Conservation (phyloP, 2,888 invertebrate genomes). For the Spodoptera picta region DNA sequence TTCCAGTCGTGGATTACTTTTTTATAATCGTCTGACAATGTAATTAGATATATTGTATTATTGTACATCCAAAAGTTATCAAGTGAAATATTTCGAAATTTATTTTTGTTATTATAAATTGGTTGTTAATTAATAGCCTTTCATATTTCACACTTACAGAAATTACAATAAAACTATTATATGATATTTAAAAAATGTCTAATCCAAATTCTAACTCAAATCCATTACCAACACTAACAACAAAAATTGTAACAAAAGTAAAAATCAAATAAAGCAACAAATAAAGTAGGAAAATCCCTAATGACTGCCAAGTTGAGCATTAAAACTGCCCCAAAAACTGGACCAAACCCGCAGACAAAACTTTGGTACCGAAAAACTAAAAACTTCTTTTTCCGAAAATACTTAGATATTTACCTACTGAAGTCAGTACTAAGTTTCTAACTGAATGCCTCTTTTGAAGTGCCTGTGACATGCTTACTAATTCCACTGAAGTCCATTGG, state of each 20-base stretch:
- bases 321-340: constrained; percentile 15
- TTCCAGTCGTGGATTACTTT: too few species aligned
- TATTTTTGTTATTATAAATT: too few species aligned
- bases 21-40: too few species aligned
- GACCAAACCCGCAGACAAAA: constrained; percentile 19
- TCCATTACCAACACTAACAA: constrained; percentile 8
- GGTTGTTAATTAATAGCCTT: too few species aligned
- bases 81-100: too few species aligned
- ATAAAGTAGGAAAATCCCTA: constrained; percentile 22
- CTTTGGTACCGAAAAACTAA: constrained; percentile 29
- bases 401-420: constrained; percentile 45
- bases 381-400: constrained; percentile 48
- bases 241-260: constrained; percentile 22
- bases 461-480: constrained; percentile 55
- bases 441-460: constrained; percentile 47
- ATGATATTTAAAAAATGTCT: too few species aligned
- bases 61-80: too few species aligned
- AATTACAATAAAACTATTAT: too few species aligned
- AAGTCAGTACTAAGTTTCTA: constrained; percentile 42
- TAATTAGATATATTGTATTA: too few species aligned
- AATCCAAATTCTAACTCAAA: not conserved
- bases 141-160: too few species aligned
- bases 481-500: constrained; percentile 24
- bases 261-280: constrained; percentile 7
- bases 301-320: constrained; percentile 27